A percentile compares a stretch with the other conserved stretches of the same genome.
Conservation (phyloP, 2,888 invertebrate species). For the Spicauda simplicius region DNA sequence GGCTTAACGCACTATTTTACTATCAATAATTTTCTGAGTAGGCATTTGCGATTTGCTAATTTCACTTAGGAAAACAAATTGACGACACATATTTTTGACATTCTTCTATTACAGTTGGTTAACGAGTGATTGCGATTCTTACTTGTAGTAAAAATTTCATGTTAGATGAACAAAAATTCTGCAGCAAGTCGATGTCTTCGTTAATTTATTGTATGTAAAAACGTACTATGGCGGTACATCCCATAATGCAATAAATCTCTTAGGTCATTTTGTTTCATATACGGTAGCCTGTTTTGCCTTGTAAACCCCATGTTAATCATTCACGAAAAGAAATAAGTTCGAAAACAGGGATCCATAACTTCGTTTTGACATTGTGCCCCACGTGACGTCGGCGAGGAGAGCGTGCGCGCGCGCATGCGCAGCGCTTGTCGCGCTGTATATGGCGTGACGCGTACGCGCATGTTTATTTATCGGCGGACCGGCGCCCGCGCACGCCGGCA, state of each 20-base stretch:
- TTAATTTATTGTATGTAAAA: not conserved
- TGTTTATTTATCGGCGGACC: conserved; percentile 65
- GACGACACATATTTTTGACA: too few relatives aligned
- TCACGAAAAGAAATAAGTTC: conserved; percentile 15
- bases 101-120: too few relatives aligned
- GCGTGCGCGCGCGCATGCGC: conserved; percentile 53
- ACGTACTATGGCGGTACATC: not conserved
- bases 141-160: too few relatives aligned
- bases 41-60: too few relatives aligned
- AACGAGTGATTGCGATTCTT: too few relatives aligned
- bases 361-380: conserved; percentile 55
- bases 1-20: too few relatives aligned
- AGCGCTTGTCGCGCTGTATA: conserved; percentile 64
- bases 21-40: too few relatives aligned
- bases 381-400: conserved; percentile 54
- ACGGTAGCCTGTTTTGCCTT: conserved; percentile 8
- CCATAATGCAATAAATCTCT: not conserved
- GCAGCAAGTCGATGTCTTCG: too few relatives aligned
- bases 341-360: conserved; percentile 32
- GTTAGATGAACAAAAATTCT: too few relatives aligned
- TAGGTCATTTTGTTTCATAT: not conserved
- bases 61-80: too few relatives aligned
- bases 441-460: conserved; percentile 61
- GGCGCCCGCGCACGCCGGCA: conserved; percentile 43
- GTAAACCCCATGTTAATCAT: conserved; percentile 25